Percentiles rank a stretch among this genome's conserved stretches.
phyloP scores from a whole-genome alignment of 2,113 vertebrate species.

The Poicephalus gulielmi region DNA sequence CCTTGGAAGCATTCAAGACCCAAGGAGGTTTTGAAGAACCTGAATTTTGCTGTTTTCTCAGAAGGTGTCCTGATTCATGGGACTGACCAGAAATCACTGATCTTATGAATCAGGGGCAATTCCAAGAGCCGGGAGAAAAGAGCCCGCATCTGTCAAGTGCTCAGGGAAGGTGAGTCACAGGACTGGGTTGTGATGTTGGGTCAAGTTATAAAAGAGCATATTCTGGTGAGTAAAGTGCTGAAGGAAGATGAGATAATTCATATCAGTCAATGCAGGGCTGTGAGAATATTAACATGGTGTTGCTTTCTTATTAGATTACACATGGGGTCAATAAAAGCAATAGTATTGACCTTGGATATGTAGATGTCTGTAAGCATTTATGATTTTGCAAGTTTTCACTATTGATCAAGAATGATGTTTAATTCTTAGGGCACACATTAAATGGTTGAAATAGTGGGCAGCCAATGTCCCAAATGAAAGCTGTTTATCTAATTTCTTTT shows the following conservation, averaged over 20 bases:
- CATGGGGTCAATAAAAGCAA: conserved; percentile 15
- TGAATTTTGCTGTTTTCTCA: background rate
- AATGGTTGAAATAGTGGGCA: background rate
- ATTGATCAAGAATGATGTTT: background rate
- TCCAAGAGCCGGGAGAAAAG: background rate
- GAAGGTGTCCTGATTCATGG: background rate
- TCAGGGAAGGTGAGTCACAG: background rate
- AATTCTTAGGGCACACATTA: background rate
- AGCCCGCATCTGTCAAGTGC: background rate
- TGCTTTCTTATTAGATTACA: conserved; percentile 29
- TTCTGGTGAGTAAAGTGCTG: background rate
- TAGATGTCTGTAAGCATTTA: conserved; percentile 15
- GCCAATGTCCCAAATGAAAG: background rate
- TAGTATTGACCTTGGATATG: background rate
- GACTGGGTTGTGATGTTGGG: background rate
- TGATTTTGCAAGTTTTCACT: conserved; percentile 10
- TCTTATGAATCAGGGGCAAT: background rate
- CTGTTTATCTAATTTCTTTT: background rate
- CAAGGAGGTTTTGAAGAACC: background rate
- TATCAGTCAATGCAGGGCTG: background rate
- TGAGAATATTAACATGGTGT: background rate
- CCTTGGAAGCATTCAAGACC: background rate
- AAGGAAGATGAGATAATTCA: background rate
- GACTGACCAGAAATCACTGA: background rate
- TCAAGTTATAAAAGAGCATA: background rate